These are phyloP conservation scores for Ganaspis sp. DNA, from an alignment of 1,140 invertebrate species.

Conservation along the genomic window DNA sequence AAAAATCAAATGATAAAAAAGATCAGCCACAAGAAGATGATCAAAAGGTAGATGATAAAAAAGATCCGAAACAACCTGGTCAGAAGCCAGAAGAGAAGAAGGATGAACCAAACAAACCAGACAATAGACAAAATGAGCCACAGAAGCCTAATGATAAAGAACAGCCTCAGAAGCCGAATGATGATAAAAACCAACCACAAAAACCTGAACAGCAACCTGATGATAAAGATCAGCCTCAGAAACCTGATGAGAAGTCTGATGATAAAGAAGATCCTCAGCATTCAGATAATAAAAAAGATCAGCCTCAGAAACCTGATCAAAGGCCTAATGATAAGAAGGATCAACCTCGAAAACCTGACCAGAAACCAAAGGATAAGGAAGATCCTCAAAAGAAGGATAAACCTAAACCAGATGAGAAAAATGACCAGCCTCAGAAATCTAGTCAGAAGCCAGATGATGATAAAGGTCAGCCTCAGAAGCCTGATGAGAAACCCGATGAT, in stretches of 20 bases:
- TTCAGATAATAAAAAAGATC: no score
- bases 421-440: neutral
- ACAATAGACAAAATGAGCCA: neutral
- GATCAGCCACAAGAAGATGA: no score
- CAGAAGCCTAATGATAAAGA: neutral
- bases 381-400: neutral
- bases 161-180: neutral
- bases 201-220: neutral
- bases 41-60: neutral
- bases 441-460: neutral
- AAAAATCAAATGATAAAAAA: no score
- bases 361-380: neutral
- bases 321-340: neutral
- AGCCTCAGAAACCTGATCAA: no score
- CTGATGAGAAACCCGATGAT: neutral
- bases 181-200: neutral
- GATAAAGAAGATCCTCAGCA: no score
- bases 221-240: slow-evolving; percentile 26
- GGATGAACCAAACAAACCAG: neutral
- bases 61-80: neutral
- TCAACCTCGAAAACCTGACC: neutral
- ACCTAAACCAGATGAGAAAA: neutral
- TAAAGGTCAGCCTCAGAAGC: neutral
- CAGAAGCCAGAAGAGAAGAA: neutral
- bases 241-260: neutral